These are phyloP conservation scores for Parazoanthus swiftii DNA, from an alignment of 92 coral and sea anemone species.

Conservation along the genomic window DNA sequence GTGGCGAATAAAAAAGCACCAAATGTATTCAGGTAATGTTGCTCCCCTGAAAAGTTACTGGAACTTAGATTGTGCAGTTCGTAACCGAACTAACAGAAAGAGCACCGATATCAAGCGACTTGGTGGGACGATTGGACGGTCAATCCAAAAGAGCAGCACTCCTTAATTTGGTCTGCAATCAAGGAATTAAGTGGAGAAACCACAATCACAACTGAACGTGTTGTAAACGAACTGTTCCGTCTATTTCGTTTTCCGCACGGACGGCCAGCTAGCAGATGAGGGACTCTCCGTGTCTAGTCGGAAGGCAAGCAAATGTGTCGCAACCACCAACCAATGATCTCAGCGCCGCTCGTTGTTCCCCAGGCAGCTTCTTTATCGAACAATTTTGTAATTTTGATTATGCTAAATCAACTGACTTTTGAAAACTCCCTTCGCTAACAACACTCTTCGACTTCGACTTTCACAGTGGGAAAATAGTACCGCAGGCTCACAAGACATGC, in stretches of 20 bases:
- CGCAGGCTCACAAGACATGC: slow-evolving; percentile 6
- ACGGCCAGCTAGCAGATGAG: slow-evolving; percentile 1
- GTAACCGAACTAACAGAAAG: slow-evolving; percentile 1
- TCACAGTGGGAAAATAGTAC: background rate
- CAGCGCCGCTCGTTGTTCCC: slow-evolving; percentile 2
- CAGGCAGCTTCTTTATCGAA: slow-evolving; percentile 6
- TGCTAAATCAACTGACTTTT: background rate
- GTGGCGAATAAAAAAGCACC: background rate
- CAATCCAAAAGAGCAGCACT: slow-evolving; percentile 3
- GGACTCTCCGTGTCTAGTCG: slow-evolving; percentile 12
- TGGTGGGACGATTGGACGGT: background rate
- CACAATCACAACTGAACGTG: slow-evolving; percentile 16
- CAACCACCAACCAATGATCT: slow-evolving; percentile 1
- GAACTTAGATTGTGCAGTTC: slow-evolving; percentile 10
- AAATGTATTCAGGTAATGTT: background rate
- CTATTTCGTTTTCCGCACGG: background rate
- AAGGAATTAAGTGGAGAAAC: slow-evolving; percentile 5
- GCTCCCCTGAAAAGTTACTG: slow-evolving; percentile 9
- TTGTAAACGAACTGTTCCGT: slow-evolving; percentile 17
- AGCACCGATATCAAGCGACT: slow-evolving; percentile 17
- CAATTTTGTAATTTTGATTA: slow-evolving; percentile 32
- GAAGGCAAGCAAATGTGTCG: slow-evolving; percentile 13
- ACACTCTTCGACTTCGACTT: background rate
- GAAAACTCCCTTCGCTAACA: background rate
- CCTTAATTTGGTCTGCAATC: slow-evolving; percentile 17